Conservation (phyloP, 2,888 invertebrate species). For the Andrena dorsata region DNA sequence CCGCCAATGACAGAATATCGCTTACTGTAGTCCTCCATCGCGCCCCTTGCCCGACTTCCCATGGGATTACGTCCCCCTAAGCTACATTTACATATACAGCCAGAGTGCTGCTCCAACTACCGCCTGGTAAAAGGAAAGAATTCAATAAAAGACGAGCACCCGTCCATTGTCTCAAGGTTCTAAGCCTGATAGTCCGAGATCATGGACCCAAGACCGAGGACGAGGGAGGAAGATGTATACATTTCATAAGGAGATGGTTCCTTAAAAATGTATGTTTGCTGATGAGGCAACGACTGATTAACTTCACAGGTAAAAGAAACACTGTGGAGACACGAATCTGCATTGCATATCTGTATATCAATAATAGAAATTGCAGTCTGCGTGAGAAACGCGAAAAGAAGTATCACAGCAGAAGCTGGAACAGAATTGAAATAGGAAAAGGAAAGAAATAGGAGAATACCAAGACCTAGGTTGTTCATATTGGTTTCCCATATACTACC, state of each 20-base stretch:
- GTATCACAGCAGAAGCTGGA: background rate
- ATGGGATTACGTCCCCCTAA: conserved; percentile 77
- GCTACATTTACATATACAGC: conserved; percentile 80
- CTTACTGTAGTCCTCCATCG: conserved; percentile 62
- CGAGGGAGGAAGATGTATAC: background rate
- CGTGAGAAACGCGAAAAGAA: background rate
- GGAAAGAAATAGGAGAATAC: background rate
- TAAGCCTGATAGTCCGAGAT: conserved; percentile 59
- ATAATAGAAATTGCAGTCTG: background rate
- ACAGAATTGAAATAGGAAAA: background rate
- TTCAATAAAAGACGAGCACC: conserved; percentile 78
- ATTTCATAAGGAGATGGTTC: conserved; percentile 16
- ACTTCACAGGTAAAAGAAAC: background rate
- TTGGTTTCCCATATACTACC: background rate
- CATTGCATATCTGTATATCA: no score
- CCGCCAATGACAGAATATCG: conserved; percentile 68
- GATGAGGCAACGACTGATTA: conserved; percentile 8
- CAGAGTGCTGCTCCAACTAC: conserved; percentile 58
- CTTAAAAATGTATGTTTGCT: background rate
- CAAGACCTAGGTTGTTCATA: background rate
- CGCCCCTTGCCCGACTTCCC: conserved; percentile 68
- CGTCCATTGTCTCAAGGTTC: conserved; percentile 77
- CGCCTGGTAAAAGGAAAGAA: conserved; percentile 73
- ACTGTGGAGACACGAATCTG: background rate
- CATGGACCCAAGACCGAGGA: conserved; percentile 35